Conservation (phyloP, 2,113 vertebrate genomes). For the Cnemophilus loriae region DNA sequence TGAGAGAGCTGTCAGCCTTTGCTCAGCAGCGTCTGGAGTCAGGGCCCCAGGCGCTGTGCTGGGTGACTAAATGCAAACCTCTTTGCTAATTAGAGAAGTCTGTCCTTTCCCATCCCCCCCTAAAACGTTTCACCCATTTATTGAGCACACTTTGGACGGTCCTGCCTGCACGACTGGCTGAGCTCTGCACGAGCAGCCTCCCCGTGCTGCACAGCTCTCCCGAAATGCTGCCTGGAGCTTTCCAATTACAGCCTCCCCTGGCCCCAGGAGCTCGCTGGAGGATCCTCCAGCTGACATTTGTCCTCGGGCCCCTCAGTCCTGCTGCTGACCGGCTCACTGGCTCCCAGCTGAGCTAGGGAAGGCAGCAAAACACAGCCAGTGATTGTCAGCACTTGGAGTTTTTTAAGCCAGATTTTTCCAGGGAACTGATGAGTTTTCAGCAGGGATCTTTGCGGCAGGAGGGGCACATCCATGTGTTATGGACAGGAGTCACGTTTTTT, state of each 20-base stretch:
- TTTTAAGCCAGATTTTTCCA: constrained; percentile 5
- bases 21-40: constrained; percentile 44
- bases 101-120: constrained; percentile 19
- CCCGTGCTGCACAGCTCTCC: not conserved
- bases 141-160: not conserved
- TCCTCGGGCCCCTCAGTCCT: constrained; percentile 35
- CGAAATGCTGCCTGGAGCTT: not conserved
- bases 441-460: not conserved
- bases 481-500: not conserved
- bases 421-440: constrained; percentile 2
- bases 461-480: not conserved
- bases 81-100: constrained; percentile 46
- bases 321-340: not conserved
- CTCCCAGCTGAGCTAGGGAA: constrained; percentile 19
- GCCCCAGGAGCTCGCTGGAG: not conserved
- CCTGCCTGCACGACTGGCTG: not conserved
- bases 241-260: not conserved
- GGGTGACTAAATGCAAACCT: constrained; percentile 58
- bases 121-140: not conserved
- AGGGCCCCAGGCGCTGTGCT: constrained; percentile 1
- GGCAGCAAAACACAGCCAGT: not conserved
- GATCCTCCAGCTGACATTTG: constrained; percentile 33
- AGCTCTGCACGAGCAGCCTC: not conserved
- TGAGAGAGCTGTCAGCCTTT: constrained; percentile 53
- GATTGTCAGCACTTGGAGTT: not conserved